Evolutionary conservation across 2,113 vertebrate genomes (phyloP), one percentile per base, ranked within the genome.

Genomic region (Grantiella picta): DNA sequence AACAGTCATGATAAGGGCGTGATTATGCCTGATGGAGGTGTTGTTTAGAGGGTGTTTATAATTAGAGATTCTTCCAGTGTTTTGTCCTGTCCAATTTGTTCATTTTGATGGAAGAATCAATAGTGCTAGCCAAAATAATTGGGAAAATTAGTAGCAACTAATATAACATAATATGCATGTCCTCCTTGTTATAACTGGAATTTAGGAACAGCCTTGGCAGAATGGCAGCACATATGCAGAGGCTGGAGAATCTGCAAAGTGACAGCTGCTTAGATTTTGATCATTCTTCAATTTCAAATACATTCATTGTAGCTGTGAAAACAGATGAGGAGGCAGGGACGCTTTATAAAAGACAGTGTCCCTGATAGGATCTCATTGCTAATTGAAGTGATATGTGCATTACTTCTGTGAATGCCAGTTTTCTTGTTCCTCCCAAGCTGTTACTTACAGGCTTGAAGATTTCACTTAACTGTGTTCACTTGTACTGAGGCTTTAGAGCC

Each of bases 51-150:
- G 11, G 12, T 95, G 49, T 72, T 93, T 76, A 73, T 94, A 95
- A 90, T 95, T 92, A 92, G 77, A 91, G 76, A 79, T 95, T 95
- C 89, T 92, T 93, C 35, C 31, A 86, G 19, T 79, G 53, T 54
- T 93, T 96, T 95, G 57, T 91, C 88, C 65, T 76, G n/a, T 83
- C 83, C 63, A 96, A 91, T 97, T 96, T 97, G 95, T 87, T 92
- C 64, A 56, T 83, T 95, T 95, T 86, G 86, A 85, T 94, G 65
- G 42, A 94, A 79, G 80, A 96, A 96, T 95, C 90, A 95, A 88
- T 94, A 92, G 45, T n/a, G 29, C 68, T 93, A 94, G 50, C 68
- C 60, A 92, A 75, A 93, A 90, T 95, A 95, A 97, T 79, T 88
- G 78, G 42, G 71, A 85, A 95, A 96, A 95, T 96, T 91, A 94